phyloP scores from a whole-genome alignment of 2,888 invertebrate genomes.

The Leptinotarsa juncta region DNA sequence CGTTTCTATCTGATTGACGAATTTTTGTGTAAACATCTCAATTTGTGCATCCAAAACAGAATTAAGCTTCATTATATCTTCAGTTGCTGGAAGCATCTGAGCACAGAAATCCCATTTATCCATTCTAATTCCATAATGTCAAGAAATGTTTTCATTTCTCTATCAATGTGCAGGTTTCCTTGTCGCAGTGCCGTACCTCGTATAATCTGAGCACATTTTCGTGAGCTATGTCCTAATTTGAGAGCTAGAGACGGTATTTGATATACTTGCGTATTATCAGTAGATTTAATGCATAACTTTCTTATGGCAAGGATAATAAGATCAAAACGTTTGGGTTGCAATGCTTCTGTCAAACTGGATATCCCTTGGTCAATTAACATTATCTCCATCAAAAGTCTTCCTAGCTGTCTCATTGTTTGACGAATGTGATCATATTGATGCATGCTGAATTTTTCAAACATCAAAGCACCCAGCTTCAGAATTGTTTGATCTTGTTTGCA shows the following conservation, averaged over 20 bases:
- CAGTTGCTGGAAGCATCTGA: slow-evolving; percentile 22
- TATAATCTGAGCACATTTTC: slow-evolving; percentile 21
- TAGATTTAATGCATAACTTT: slow-evolving; percentile 6
- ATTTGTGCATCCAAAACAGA: slow-evolving; percentile 11
- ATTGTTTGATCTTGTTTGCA: slow-evolving; percentile 15
- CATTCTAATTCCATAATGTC: slow-evolving; percentile 26
- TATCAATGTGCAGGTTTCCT: slow-evolving; percentile 3
- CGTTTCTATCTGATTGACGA: background rate
- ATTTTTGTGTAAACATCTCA: background rate
- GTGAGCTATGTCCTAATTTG: slow-evolving; percentile 25
- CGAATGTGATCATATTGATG: slow-evolving; percentile 25
- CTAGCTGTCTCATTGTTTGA: slow-evolving; percentile 24
- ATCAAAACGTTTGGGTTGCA: slow-evolving; percentile 17
- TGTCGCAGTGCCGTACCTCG: slow-evolving; percentile 14
- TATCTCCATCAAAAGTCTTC: slow-evolving; percentile 12
- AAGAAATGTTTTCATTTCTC: slow-evolving; percentile 13
- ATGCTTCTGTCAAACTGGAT: background rate
- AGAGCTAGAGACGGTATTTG: slow-evolving; percentile 28
- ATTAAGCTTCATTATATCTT: slow-evolving; percentile 22
- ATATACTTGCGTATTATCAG: background rate
- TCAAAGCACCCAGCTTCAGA: slow-evolving; percentile 12
- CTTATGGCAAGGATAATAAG: slow-evolving; percentile 7
- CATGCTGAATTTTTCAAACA: slow-evolving; percentile 22
- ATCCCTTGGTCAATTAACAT: background rate
- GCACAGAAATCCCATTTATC: slow-evolving; percentile 20